phyloP scores from a whole-genome alignment of 2,113 vertebrate species.

The Gila orcuttii region DNA sequence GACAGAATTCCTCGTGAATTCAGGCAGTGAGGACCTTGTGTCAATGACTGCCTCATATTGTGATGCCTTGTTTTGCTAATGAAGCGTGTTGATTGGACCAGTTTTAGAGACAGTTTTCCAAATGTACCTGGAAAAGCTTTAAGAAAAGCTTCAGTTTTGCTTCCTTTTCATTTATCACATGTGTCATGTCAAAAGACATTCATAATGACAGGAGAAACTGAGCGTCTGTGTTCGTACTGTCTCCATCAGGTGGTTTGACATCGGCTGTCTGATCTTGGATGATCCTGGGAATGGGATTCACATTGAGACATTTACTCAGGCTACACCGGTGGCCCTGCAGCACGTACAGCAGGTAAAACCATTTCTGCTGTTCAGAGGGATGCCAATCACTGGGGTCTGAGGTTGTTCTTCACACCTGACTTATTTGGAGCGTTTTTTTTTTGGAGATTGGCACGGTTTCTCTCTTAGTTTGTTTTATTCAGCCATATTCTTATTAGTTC shows the following conservation, averaged over 20 bases:
- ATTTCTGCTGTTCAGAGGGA: background rate
- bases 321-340: conserved; percentile 88
- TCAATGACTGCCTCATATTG: too few relatives aligned
- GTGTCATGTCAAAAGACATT: background rate
- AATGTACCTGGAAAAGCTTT: too few relatives aligned
- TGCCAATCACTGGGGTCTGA: too few relatives aligned
- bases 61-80: too few relatives aligned
- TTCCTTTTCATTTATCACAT: too few relatives aligned
- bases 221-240: background rate
- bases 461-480: background rate
- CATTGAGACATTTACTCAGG: conserved; percentile 91
- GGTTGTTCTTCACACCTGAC: background rate
- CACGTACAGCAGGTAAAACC: conserved; percentile 86
- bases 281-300: conserved; percentile 86
- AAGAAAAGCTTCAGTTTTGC: too few relatives aligned
- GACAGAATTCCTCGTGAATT: too few relatives aligned
- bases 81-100: too few relatives aligned
- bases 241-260: conserved; percentile 91
- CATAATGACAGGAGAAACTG: background rate
- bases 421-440: background rate
- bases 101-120: too few relatives aligned
- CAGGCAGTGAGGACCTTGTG: too few relatives aligned
- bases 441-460: background rate
- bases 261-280: conserved; percentile 92
- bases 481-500: background rate